phyloP scores from a whole-genome alignment of 2,113 vertebrate species.

The Thalassoma bifasciatum region DNA sequence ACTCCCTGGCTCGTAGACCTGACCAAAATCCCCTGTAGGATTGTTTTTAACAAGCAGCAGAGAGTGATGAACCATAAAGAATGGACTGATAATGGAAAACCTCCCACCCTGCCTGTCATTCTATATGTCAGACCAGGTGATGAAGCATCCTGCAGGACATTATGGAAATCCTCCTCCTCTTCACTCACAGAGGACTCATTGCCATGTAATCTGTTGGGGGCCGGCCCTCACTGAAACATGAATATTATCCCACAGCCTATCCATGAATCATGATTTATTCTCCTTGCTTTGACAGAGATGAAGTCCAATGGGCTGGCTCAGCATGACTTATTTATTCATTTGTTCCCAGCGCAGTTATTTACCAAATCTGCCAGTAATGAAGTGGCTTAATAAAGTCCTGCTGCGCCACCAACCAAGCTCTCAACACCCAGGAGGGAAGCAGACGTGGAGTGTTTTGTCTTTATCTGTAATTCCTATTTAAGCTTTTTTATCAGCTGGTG shows the following conservation, averaged over 20 bases:
- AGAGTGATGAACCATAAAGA: not conserved
- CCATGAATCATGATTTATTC: constrained; percentile 1
- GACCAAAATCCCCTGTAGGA: too few relatives aligned
- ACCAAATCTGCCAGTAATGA: constrained; percentile 27
- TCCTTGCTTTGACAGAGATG: not conserved
- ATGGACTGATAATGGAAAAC: not conserved
- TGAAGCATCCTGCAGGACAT: constrained; percentile 38
- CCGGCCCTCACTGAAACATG: constrained; percentile 14
- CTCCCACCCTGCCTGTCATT: constrained; percentile 9
- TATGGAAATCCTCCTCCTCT: constrained; percentile 52
- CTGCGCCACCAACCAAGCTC: constrained; percentile 6
- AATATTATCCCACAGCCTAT: constrained; percentile 28
- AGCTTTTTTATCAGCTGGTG: not conserved
- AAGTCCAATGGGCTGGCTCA: not conserved
- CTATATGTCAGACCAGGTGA: constrained; percentile 23
- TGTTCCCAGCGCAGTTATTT: constrained; percentile 32
- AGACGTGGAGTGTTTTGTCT: constrained; percentile 1
- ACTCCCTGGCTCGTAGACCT: not conserved
- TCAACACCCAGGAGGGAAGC: constrained; percentile 5
- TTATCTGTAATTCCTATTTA: constrained; percentile 9
- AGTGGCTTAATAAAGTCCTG: constrained; percentile 34
- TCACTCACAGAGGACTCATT: constrained; percentile 55
- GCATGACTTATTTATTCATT: constrained; percentile 36
- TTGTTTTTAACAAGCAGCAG: not conserved
- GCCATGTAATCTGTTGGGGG: constrained; percentile 27